Percentiles rank a stretch among this genome's conserved stretches.
phyloP scores from a whole-genome alignment of 2,888 invertebrate genomes.

The Malthinus flaveolus region DNA sequence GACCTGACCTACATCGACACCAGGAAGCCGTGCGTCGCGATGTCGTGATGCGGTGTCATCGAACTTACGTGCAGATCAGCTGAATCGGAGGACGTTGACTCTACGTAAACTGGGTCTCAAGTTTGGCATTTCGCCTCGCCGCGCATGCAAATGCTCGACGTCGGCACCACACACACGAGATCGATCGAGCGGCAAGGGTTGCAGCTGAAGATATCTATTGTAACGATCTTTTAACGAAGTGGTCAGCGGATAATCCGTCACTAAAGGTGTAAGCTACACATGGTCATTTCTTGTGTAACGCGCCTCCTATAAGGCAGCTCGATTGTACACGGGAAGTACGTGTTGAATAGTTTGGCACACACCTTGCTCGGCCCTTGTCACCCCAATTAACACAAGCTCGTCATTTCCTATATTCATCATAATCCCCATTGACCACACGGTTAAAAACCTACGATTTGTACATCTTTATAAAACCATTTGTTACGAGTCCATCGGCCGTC shows the following conservation, averaged over 20 bases:
- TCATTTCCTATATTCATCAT: slow-evolving; percentile 44
- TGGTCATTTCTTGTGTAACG: slow-evolving; percentile 34
- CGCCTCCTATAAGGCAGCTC: slow-evolving; percentile 32
- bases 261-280: slow-evolving; percentile 34
- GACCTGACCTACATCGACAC: slow-evolving; percentile 51
- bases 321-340: slow-evolving; percentile 33
- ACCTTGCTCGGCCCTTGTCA: slow-evolving; percentile 46
- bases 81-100: slow-evolving; percentile 49
- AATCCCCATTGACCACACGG: slow-evolving; percentile 42
- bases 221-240: slow-evolving; percentile 33
- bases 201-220: slow-evolving; percentile 33
- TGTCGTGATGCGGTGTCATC: slow-evolving; percentile 46
- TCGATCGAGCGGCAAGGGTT: slow-evolving; percentile 36
- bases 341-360: slow-evolving; percentile 31
- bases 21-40: slow-evolving; percentile 49
- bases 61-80: slow-evolving; percentile 45
- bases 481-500: slow-evolving; percentile 32
- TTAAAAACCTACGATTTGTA: slow-evolving; percentile 39
- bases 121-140: slow-evolving; percentile 35
- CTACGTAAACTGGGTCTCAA: slow-evolving; percentile 47
- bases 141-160: slow-evolving; percentile 36
- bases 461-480: slow-evolving; percentile 52
- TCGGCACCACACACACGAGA: slow-evolving; percentile 21
- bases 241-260: slow-evolving; percentile 37
- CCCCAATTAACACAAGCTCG: slow-evolving; percentile 52